These are phyloP conservation scores for Malaclemys terrapin DNA, from an alignment of 2,113 vertebrate species.

Conservation along the genomic window DNA sequence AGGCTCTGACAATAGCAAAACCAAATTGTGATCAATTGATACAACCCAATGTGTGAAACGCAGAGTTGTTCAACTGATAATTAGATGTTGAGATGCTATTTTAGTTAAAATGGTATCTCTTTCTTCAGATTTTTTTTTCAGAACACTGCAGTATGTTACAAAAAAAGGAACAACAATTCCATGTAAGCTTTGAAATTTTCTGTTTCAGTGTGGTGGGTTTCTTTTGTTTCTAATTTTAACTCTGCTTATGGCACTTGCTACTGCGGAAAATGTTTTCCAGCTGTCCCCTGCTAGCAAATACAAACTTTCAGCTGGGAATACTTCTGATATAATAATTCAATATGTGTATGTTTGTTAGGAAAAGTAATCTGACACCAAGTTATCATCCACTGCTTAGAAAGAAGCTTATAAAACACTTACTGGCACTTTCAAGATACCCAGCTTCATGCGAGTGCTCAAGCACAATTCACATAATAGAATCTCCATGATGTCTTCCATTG, in stretches of 20 bases:
- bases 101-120: conserved; percentile 13
- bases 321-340: conserved; percentile 56
- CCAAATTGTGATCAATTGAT: conserved; percentile 2
- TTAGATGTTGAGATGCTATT: conserved; percentile 14
- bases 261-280: neutral
- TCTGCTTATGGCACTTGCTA: neutral
- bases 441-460: conserved; percentile 12
- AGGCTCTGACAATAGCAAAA: conserved; percentile 18
- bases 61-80: conserved; percentile 16
- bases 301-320: conserved; percentile 30
- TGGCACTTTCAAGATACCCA: conserved; percentile 50
- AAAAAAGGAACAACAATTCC: neutral
- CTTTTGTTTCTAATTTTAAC: conserved; percentile 41
- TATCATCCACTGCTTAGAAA: conserved; percentile 41
- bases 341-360: neutral
- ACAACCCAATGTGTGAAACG: neutral
- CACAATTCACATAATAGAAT: neutral
- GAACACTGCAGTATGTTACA: neutral
- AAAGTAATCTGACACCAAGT: conserved; percentile 65
- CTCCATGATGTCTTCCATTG: neutral
- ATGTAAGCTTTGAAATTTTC: neutral
- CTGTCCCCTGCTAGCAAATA: conserved; percentile 31
- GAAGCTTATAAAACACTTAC: conserved; percentile 62
- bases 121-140: conserved; percentile 3
- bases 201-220: neutral